These are phyloP conservation scores for Catharus minimus DNA, from an alignment of 2,113 vertebrate species.

Conservation along the genomic window DNA sequence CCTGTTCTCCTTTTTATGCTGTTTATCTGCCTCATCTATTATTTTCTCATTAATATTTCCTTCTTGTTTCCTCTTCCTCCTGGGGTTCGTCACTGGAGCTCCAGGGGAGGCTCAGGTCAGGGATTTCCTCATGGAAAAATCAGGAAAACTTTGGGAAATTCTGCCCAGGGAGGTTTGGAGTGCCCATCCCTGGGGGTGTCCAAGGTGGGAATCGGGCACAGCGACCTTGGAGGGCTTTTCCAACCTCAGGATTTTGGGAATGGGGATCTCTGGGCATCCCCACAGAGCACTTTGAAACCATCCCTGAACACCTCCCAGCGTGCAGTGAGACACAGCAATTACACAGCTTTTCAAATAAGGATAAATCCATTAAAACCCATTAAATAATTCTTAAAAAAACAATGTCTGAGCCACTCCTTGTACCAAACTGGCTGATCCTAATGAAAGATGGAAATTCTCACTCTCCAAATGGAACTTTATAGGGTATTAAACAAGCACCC, in stretches of 20 bases:
- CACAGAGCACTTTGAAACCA: fast-evolving
- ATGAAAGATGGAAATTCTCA: constrained; percentile 65
- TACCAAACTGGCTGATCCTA: background rate
- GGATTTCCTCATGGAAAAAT: background rate
- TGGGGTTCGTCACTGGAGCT: fast-evolving
- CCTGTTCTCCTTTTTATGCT: background rate
- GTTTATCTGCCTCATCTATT: fast-evolving
- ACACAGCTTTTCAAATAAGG: constrained; percentile 56
- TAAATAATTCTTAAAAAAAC: constrained; percentile 60
- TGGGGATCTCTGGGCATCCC: background rate
- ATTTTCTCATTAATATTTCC: background rate
- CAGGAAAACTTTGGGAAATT: fast-evolving
- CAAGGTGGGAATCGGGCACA: background rate
- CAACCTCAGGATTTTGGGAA: fast-evolving
- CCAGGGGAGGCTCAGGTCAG: background rate
- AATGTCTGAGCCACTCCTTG: constrained; percentile 37
- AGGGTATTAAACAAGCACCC: constrained; percentile 80
- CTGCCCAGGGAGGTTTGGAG: background rate
- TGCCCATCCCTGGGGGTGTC: background rate
- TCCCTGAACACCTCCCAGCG: background rate
- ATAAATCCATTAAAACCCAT: constrained; percentile 64
- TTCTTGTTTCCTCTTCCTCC: background rate
- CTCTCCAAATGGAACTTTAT: constrained; percentile 76
- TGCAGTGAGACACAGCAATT: constrained; percentile 33
- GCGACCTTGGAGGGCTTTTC: background rate